Conservation (phyloP, 2,797 vertebrate species). For the Manis crassicaudata region DNA sequence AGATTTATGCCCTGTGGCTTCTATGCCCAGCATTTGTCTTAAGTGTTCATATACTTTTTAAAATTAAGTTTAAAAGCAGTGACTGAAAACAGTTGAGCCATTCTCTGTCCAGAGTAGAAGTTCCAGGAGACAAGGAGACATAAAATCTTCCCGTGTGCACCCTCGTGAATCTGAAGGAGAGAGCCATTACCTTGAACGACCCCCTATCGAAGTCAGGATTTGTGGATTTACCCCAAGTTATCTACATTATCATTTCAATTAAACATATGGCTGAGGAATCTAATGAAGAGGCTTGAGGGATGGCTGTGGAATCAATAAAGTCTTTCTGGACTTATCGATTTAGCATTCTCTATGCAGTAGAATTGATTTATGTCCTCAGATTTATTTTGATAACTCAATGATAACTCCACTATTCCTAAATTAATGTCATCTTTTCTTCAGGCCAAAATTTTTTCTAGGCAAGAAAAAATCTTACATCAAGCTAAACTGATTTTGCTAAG, state of each 20-base stretch:
- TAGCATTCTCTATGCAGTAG: conserved; percentile 82
- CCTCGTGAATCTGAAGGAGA: background rate
- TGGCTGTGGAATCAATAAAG: conserved; percentile 90
- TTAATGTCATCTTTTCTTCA: conserved; percentile 85
- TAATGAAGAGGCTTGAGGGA: conserved; percentile 90
- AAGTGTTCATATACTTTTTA: background rate
- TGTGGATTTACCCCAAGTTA: conserved; percentile 80
- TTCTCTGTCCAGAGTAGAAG: background rate
- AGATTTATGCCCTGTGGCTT: too few species aligned
- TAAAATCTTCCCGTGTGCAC: background rate
- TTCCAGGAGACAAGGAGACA: background rate
- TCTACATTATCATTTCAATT: conserved; percentile 90
- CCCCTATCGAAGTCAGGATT: conserved; percentile 83
- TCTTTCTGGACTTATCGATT: conserved; percentile 91
- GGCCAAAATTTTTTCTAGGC: conserved; percentile 62
- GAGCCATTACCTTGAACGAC: conserved; percentile 80
- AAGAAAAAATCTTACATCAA: conserved; percentile 79
- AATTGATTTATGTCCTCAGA: conserved; percentile 87
- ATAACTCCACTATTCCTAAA: conserved; percentile 89
- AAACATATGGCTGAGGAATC: conserved; percentile 90
- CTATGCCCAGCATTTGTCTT: too few species aligned
- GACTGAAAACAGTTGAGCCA: background rate
- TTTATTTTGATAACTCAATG: conserved; percentile 90
- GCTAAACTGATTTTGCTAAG: conserved; percentile 84
- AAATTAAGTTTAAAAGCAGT: background rate